These are phyloP conservation scores for Leucoraja ocellata DNA, from an alignment of 2,797 vertebrate species.

Conservation along the genomic window DNA sequence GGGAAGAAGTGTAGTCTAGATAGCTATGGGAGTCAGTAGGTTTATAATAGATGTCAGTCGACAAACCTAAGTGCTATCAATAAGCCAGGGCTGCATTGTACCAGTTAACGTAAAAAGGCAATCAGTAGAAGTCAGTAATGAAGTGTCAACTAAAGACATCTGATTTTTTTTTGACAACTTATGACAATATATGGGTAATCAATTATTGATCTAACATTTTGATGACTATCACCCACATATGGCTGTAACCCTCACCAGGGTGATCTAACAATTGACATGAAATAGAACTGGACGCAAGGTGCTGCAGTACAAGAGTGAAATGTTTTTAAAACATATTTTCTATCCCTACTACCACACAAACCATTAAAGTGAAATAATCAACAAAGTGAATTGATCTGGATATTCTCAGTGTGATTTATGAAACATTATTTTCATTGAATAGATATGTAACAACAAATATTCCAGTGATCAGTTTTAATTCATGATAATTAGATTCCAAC, in stretches of 20 bases:
- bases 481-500: slow-evolving; percentile 27
- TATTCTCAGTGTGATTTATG: background rate
- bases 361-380: background rate
- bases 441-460: slow-evolving; percentile 12
- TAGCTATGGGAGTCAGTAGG: too few relatives aligned
- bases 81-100: background rate
- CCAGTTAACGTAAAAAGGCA: background rate
- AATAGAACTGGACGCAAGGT: background rate
- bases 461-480: slow-evolving; percentile 35
- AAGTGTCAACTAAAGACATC: background rate
- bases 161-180: background rate
- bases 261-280: background rate
- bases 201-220: background rate
- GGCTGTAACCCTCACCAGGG: too few relatives aligned
- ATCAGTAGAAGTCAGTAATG: background rate
- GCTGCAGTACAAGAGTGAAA: background rate
- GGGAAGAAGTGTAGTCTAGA: too few relatives aligned
- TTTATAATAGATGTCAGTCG: too few relatives aligned
- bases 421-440: background rate
- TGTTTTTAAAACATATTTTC: background rate
- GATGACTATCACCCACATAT: too few relatives aligned
- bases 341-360: background rate
- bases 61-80: background rate
- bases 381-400: background rate
- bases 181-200: background rate